Evolutionary conservation across 2,888 invertebrate genomes (phyloP).

Genomic region (Drosophila melanosoma): DNA sequence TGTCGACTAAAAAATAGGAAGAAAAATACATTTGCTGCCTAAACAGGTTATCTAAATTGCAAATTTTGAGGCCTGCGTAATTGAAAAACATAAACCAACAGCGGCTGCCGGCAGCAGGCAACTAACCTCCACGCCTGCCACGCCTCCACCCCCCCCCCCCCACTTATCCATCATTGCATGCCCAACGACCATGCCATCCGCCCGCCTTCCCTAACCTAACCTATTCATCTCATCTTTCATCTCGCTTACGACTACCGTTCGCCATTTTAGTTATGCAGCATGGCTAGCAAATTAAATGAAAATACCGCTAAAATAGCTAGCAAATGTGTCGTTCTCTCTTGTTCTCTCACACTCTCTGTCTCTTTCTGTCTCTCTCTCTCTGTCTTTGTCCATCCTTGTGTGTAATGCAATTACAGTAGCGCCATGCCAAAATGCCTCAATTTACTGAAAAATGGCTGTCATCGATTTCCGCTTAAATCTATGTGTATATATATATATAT

Average conservation of each 20-base stretch:
- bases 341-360: neutral
- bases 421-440: constrained; percentile 70
- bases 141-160: neutral
- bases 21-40: constrained; percentile 19
- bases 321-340: constrained; percentile 36
- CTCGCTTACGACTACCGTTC: constrained; percentile 47
- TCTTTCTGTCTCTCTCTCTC: neutral
- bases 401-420: constrained; percentile 69
- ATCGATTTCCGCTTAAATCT: constrained; percentile 72
- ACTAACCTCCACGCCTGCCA: neutral
- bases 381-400: neutral
- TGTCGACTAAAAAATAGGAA: constrained; percentile 14
- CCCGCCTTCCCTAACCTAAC: neutral
- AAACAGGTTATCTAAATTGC: constrained; percentile 72
- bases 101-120: constrained; percentile 6
- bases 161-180: constrained; percentile 3
- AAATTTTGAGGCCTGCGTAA: constrained; percentile 71
- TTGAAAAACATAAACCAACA: constrained; percentile 61
- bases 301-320: constrained; percentile 71
- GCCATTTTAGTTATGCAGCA: constrained; percentile 72
- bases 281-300: constrained; percentile 76
- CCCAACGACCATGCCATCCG: neutral
- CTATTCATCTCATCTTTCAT: constrained; percentile 28
- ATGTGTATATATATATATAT: constrained; percentile 1
- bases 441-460: constrained; percentile 76